Base-by-base conservation (phyloP, 2,888 invertebrate genomes). In the Amphipoea lucens region DNA sequence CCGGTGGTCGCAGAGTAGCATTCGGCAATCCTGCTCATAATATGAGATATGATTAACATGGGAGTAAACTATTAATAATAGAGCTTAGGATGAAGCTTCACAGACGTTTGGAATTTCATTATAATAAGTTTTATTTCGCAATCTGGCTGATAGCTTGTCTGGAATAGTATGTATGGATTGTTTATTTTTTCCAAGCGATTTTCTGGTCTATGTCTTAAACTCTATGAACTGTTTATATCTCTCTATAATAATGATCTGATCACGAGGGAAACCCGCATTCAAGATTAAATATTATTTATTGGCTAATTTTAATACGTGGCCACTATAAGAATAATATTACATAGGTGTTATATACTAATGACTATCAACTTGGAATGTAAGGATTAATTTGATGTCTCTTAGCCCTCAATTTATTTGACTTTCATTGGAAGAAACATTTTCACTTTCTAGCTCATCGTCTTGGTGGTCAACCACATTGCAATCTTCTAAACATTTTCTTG, bases 381-480 rank as follows among this genome's bases (percentile, higher is more conserved):
- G 62, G 51, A 78, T 71, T 78, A 76, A 78, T 71, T 48, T 67
- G 11, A 54, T 23, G n/a, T 54, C 14, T 71, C 36, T 40, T 67
- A 70, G 1, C 14, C 67, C 29, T 36, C 3, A 68, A 81, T 71
- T 68, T 45, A 81, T 75, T 51, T 17, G 17, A 86, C 68, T 72
- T 65, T 63, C 74, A 62, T 73, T 45, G 2, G n/a, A 20, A 85
- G 88, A 88, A 89, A 85, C 76, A 85, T 84, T 86, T 87, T 80
- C 86, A 87, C 89, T 90, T 85, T 88, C 87, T 82, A 74, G 51
- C 68, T 83, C 83, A 82, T 82, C 87, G 51, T 79, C 86, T 91
- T 92, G 92, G 91, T 93, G 92, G 91, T 86, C 92, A 89, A 69
- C 73, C 72, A 82, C 51, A 81, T 88, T 85, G 83, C 70, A 84